Evolutionary conservation across 2,797 vertebrate species (phyloP), one percentile per base, ranked within the genome.

Genomic region (Sebastes hubbsi): DNA sequence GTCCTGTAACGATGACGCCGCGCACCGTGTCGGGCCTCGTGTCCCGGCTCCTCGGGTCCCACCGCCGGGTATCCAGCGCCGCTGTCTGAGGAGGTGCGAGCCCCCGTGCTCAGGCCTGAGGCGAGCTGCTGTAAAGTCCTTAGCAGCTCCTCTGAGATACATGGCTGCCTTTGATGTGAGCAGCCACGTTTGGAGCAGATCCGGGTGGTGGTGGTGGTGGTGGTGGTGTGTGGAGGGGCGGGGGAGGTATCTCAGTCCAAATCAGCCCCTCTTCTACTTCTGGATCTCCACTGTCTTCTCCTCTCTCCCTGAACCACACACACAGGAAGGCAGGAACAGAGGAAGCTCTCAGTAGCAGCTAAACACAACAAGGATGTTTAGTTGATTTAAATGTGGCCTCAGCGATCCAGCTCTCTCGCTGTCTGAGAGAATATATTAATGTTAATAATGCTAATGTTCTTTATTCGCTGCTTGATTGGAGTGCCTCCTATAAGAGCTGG

Each of bases 111-210:
- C 78, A 60, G 84, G 91, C 94, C 90, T 65, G 79, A 94, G 94
- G 95, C 93, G 16, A 85, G 87, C 85, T 72, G 73, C 90, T 93
- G 92, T 93, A 90, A 94, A 95, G 94, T 93, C 93, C 92, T 93
- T 42, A 80, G 92, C 91, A 83, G 88, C 94, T 95, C 93, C 95
- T 94, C 91, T 80, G 95, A 95, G 95, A 95, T 87, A 85, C 86
- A 75, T 77, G 80, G 68, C 90, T 82, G 75, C 52, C 94, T 96
- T 96, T 96, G 95, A 96, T 96, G 95, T 95, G 89, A 93, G 91
- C 91, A 90, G 91, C 94, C 84, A 83, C 93, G 93, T 94, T 89
- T 89, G 87, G 87, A 94, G 91, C 79, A 80, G 92, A 94, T 91
- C 77, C 78, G 72, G 91, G 93, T 91, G 83, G 72, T 87, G 73